These are phyloP conservation scores for Protomyctophum bolini DNA, from an alignment of 2,113 vertebrate species.

Conservation along the genomic window DNA sequence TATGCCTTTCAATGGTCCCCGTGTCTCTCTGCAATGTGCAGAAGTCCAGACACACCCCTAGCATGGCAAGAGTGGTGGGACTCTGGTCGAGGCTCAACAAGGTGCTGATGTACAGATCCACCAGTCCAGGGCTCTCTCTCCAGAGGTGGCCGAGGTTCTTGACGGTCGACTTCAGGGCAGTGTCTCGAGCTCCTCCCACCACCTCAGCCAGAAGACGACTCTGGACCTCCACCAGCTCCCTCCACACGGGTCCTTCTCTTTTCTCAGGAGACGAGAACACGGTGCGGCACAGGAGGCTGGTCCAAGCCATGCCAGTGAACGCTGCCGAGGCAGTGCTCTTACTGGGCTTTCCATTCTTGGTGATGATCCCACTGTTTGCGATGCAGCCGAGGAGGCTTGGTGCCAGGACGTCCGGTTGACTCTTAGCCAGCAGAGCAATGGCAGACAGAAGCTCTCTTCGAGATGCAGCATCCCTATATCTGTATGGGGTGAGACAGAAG, in stretches of 20 bases:
- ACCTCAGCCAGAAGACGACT: slow-evolving; percentile 90
- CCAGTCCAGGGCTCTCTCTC: slow-evolving; percentile 87
- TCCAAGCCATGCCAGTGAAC: slow-evolving; percentile 91
- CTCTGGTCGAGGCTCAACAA: slow-evolving; percentile 88
- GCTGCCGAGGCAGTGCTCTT: slow-evolving; percentile 92
- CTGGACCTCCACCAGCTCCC: slow-evolving; percentile 95
- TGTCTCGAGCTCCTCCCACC: slow-evolving; percentile 88
- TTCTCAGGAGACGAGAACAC: slow-evolving; percentile 86
- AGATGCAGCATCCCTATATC: slow-evolving; percentile 93
- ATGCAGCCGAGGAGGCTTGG: slow-evolving; percentile 87
- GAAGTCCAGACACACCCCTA: slow-evolving; percentile 89
- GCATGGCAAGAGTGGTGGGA: slow-evolving; percentile 82
- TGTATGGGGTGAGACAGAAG: slow-evolving; percentile 94
- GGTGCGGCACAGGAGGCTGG: slow-evolving; percentile 84
- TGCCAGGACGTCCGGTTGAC: slow-evolving; percentile 87
- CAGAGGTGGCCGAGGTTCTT: slow-evolving; percentile 90
- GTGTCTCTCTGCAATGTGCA: slow-evolving; percentile 87
- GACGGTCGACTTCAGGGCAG: slow-evolving; percentile 81
- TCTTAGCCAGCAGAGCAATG: slow-evolving; percentile 87
- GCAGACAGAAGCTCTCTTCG: slow-evolving; percentile 88
- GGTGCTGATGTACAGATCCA: slow-evolving; percentile 87
- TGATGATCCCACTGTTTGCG: slow-evolving; percentile 86
- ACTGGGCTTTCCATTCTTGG: slow-evolving; percentile 86
- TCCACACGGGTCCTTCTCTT: slow-evolving; percentile 88
- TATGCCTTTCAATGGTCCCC: slow-evolving; percentile 83